Base-by-base conservation (phyloP, 2,797 vertebrate species). In the Pteronotus mesoamericanus region DNA sequence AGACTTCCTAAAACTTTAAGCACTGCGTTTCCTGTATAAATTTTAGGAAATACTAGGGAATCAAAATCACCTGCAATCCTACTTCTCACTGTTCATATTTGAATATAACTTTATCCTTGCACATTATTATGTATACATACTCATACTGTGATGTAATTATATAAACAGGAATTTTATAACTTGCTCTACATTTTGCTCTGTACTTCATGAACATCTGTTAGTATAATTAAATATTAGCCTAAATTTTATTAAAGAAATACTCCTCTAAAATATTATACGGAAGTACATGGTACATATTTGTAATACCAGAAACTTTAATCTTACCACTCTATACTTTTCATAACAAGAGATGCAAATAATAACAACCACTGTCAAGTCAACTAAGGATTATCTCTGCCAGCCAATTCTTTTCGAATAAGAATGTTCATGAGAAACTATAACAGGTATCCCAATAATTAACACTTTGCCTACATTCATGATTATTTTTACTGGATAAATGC, bases 201-300 rank as follows among this genome's bases (percentile, higher is more conserved):
- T 92, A 64, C 84, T 87, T 95, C 90, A 80, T 78, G 57, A 86
- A 78, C 14, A 90, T 57, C 48, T 72, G 24, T 48, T 32, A 34
- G n/a, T 79, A 15, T 68, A 94, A 96, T 55, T 85, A 61, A 77
- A 78, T 46, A 72, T 93, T 83, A 92, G 29, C 9, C n/a, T 92
- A 39, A 90, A 85, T 78, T 84, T 82, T 64, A 64, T 74, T 93
- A 80, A 86, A 72, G 74, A 80, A 88, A 66, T 44, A 68, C 51
- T 55, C 64, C 79, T 92, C 55, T 86, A 95, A 68, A 83, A 69
- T 74, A 89, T 66, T 53, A 89, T 44, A 72, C 10, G 39, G 12
- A 89, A 69, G 6, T 55, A 19, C 14, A 53, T 42, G 26, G 83
- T 48, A 2, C 48, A 4, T 55, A 61, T 94, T 94, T 91, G 69